Evolutionary conservation across 2,113 vertebrate species (phyloP).

Genomic region (Myxocyprinus asiaticus): DNA sequence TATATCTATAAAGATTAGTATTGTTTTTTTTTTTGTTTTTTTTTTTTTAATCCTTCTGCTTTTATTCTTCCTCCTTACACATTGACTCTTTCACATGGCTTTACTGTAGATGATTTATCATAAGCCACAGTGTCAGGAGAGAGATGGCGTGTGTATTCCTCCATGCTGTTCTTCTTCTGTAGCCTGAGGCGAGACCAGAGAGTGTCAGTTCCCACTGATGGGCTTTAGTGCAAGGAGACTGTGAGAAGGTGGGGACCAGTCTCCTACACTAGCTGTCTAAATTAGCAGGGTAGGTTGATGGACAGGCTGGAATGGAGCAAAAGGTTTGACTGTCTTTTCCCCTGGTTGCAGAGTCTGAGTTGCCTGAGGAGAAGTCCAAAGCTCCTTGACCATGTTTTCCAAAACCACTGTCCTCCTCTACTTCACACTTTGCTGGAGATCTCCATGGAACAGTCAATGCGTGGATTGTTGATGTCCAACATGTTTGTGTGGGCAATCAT

Average conservation of each 20-base stretch:
- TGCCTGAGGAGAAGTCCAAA: slow-evolving; percentile 64
- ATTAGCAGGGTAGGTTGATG: slow-evolving; percentile 63
- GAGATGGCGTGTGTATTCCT: slow-evolving; percentile 26
- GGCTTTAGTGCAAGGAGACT: slow-evolving; percentile 60
- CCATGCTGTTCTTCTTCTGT: slow-evolving; percentile 39
- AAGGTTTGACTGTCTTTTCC: slow-evolving; percentile 61
- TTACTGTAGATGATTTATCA: slow-evolving; percentile 38
- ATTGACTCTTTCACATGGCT: slow-evolving; percentile 29
- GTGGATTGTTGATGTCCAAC: slow-evolving; percentile 31
- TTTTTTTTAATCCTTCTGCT: not conserved
- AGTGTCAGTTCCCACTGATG: slow-evolving; percentile 66
- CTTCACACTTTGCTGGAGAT: slow-evolving; percentile 20
- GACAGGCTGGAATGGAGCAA: slow-evolving; percentile 67
- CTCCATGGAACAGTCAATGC: slow-evolving; percentile 50
- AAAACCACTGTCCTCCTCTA: slow-evolving; percentile 4
- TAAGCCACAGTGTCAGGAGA: slow-evolving; percentile 18
- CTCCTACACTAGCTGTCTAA: slow-evolving; percentile 36
- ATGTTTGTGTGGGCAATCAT: not conserved
- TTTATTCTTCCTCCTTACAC: not conserved
- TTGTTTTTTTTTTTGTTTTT: not conserved
- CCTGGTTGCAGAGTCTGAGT: slow-evolving; percentile 62
- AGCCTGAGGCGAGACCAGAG: slow-evolving; percentile 57
- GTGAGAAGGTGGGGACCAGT: slow-evolving; percentile 42
- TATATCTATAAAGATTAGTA: slow-evolving; percentile 17
- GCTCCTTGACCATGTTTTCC: slow-evolving; percentile 63